Evolutionary conservation across 2,888 invertebrate species (phyloP).

Genomic region (Heliconius ethilla): DNA sequence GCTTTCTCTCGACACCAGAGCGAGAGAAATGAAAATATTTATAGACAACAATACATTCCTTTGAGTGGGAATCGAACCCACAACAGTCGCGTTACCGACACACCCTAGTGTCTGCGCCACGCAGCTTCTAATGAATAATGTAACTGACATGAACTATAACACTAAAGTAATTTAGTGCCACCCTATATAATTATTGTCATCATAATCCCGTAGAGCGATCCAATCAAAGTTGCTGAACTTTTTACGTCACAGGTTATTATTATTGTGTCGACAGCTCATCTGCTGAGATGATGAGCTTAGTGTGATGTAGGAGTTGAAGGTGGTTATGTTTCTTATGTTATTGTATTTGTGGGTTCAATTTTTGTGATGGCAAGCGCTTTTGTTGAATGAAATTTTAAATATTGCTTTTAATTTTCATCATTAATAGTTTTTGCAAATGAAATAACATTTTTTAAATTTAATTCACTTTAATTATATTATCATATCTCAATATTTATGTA

Average conservation of each 20-base stretch:
- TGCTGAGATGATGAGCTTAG: conserved; percentile 39
- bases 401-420: neutral
- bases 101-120: too few relatives aligned
- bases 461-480: too few relatives aligned
- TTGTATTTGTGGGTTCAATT: neutral
- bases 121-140: neutral
- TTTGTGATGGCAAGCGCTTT: neutral
- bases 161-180: conserved; percentile 29
- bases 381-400: neutral
- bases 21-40: too few relatives aligned
- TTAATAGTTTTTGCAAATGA: too few relatives aligned
- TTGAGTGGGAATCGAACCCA: too few relatives aligned
- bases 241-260: conserved; percentile 58
- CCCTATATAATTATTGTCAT: conserved; percentile 39
- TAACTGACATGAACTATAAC: neutral
- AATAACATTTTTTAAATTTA: too few relatives aligned
- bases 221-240: conserved; percentile 66
- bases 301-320: conserved; percentile 33
- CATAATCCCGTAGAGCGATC: conserved; percentile 52
- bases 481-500: too few relatives aligned
- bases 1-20: too few relatives aligned
- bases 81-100: too few relatives aligned
- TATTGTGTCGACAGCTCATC: conserved; percentile 48
- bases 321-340: neutral
- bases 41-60: too few relatives aligned